Evolutionary conservation across 2,113 vertebrate genomes (phyloP).

Genomic region (Coregonus clupeaformis): DNA sequence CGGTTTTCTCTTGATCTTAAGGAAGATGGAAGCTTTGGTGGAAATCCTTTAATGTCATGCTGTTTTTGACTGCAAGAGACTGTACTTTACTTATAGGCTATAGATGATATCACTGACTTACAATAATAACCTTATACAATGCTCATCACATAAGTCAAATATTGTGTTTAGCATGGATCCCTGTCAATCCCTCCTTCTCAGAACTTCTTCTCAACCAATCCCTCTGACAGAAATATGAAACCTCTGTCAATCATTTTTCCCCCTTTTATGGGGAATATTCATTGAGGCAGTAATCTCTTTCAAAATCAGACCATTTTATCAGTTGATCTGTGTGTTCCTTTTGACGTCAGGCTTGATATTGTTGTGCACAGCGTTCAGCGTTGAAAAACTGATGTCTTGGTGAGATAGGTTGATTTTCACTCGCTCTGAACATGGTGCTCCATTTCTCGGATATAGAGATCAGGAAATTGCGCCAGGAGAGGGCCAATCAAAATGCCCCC

Average conservation of each 20-base stretch:
- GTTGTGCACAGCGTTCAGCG: conserved; percentile 6
- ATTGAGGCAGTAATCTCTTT: not conserved
- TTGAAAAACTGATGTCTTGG: conserved; percentile 26
- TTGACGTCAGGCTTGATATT: conserved; percentile 5
- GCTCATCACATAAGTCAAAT: not conserved
- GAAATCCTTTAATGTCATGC: not conserved
- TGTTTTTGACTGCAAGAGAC: no score
- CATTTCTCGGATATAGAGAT: conserved; percentile 23
- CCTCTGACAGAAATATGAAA: not conserved
- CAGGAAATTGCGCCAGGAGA: conserved; percentile 57
- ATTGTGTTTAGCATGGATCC: not conserved
- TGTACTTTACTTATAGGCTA: no score
- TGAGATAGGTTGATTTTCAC: conserved; percentile 45
- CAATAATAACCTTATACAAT: not conserved
- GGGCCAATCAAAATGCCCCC: conserved; percentile 39
- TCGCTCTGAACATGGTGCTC: conserved; percentile 30
- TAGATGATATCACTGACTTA: not conserved
- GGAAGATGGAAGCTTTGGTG: not conserved
- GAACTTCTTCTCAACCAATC: not conserved
- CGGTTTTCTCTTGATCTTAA: not conserved
- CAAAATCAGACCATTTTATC: conserved; percentile 17
- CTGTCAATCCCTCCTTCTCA: not conserved
- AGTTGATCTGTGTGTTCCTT: conserved; percentile 18
- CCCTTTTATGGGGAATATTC: no score
- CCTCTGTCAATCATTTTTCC: no score